Conservation (phyloP, 37 sponge, comb jelly and placozoan species). For the Aphrocallistes beatrix region DNA sequence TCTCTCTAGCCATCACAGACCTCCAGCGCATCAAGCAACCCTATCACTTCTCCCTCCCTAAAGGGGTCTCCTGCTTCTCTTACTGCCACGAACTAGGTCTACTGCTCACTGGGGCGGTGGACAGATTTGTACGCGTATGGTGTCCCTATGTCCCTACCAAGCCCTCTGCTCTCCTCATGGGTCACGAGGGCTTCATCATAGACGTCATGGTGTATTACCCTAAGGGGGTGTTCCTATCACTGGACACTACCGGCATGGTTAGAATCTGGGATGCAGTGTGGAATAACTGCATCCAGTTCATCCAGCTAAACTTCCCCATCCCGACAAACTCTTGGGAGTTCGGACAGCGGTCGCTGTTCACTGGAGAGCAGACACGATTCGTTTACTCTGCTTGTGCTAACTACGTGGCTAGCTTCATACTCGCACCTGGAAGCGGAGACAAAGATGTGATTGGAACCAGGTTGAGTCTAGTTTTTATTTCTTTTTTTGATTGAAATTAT, state of each 20-base stretch:
- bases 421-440: background rate
- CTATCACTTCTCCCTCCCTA: constrained; percentile 55
- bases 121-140: constrained; percentile 88
- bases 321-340: background rate
- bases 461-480: no score
- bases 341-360: constrained; percentile 17
- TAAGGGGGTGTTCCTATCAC: background rate
- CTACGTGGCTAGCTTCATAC: background rate
- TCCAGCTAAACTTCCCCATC: background rate
- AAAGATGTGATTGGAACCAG: background rate
- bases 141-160: constrained; percentile 74
- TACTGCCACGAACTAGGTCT: constrained; percentile 56
- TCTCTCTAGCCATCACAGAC: constrained; percentile 70
- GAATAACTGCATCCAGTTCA: constrained; percentile 1
- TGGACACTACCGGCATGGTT: background rate
- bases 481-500: no score
- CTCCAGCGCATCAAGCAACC: constrained; percentile 42
- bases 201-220: constrained; percentile 34
- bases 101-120: constrained; percentile 76
- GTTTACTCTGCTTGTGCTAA: background rate
- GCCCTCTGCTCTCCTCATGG: constrained; percentile 58
- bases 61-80: constrained; percentile 87
- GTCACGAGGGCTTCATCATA: constrained; percentile 55
- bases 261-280: background rate
- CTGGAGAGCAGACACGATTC: constrained; percentile 19